Base-by-base conservation (phyloP, 1,140 invertebrate genomes). In the Popillia japonica region DNA sequence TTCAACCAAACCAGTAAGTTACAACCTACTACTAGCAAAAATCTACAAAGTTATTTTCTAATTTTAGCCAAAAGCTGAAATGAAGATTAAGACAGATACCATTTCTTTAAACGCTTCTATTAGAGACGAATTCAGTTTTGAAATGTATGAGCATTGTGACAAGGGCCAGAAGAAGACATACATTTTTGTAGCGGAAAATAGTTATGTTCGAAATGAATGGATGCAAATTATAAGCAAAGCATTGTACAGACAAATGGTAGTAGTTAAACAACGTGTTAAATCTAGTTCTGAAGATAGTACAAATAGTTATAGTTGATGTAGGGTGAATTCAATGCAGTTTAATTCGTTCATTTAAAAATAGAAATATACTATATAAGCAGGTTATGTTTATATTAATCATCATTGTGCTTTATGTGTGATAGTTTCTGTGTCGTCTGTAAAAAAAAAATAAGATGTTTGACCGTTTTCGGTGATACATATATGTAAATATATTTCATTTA, bases 161-260 rank as follows among this genome's bases (percentile, higher is more conserved):
- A 74, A 74, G 14, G 42, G 40, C 42, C 34, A 74, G 40, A 74
- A 74, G 34, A 74, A 4, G 17, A 41, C 34, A 2, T 74, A 74
- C 40, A 0, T 74, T 6, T 41, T 74, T 40, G n/a, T 20, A 42
- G 72, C 72, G 3, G 72, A 74, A 14, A 74, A 74, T 41, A 11
- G 9, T n/a, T 74, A 40, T 22, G 40, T 74, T 41, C 34, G 41
- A 1, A 8, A 40, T 6, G 41, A 74, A 74, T 74, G 72, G 72
- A 20, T 74, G 11, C n/a, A 74, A 9, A 22, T 17, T 9, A 41
- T 74, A n/a, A 40, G 20, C 9, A 74, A 41, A 14, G 40, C 42
- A 6, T 74, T 74, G 17, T 74, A 74, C 72, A 42, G 11, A 9
- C 72, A 74, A 41, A 41, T 74, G 34, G 41, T 74, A 14, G 72